These are phyloP conservation scores for Acrossocheilus wenchowensis DNA, from an alignment of 2,797 vertebrate species.

Conservation along the genomic window DNA sequence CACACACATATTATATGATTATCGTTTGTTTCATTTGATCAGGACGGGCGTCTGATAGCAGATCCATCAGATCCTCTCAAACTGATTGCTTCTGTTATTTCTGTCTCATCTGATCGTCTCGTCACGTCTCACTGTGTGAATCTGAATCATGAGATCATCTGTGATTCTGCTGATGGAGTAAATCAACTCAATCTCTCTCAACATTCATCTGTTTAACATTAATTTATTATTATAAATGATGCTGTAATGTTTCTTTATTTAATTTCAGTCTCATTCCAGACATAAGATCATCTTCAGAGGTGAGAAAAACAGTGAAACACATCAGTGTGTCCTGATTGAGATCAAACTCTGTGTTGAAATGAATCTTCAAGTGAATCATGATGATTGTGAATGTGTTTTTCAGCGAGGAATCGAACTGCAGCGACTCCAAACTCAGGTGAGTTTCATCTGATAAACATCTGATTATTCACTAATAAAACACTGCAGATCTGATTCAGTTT, in stretches of 20 bases:
- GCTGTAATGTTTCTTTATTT: neutral
- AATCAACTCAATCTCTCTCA: too few species aligned
- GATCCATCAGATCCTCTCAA: too few species aligned
- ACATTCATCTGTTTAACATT: too few species aligned
- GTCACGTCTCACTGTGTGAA: too few species aligned
- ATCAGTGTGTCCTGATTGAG: neutral
- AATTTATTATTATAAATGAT: neutral
- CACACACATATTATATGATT: too few species aligned
- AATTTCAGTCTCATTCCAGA: neutral
- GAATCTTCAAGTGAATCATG: neutral
- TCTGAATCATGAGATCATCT: too few species aligned
- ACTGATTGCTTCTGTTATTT: too few species aligned
- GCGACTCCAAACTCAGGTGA: neutral
- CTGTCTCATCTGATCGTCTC: too few species aligned
- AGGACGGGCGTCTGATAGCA: too few species aligned
- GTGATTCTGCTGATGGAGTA: too few species aligned
- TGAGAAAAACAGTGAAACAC: neutral
- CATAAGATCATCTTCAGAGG: neutral
- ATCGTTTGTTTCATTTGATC: too few species aligned
- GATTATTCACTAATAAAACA: neutral
- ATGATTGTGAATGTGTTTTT: constrained; percentile 14
- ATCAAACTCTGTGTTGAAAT: too few species aligned
- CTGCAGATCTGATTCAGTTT: neutral
- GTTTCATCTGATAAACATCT: neutral
- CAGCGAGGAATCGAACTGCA: neutral